phyloP scores from a whole-genome alignment of 2,888 invertebrate genomes.

The Mesorhabditis belari region DNA sequence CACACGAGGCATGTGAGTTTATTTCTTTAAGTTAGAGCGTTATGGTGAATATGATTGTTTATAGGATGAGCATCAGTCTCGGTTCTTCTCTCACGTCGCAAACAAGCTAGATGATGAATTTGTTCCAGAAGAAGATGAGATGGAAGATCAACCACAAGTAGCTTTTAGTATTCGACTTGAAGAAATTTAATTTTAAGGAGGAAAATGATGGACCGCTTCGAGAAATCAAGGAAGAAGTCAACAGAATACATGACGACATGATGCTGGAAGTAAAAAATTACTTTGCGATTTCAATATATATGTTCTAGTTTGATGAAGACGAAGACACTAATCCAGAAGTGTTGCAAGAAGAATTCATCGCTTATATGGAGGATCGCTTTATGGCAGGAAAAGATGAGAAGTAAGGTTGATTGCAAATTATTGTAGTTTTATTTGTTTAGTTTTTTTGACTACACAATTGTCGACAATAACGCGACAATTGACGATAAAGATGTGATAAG shows the following conservation, averaged over 20 bases:
- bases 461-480: constrained; percentile 11
- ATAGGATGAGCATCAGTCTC: constrained; percentile 5
- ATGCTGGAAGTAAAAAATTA: background rate
- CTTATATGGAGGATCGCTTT: constrained; percentile 43
- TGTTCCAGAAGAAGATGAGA: constrained; percentile 17
- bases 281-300: background rate
- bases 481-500: constrained; percentile 22
- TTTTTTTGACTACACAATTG: constrained; percentile 40
- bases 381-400: constrained; percentile 36
- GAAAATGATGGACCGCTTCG: constrained; percentile 18
- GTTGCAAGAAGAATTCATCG: constrained; percentile 35
- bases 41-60: background rate
- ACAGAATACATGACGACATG: background rate
- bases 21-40: too few relatives aligned
- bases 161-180: too few relatives aligned
- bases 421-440: constrained; percentile 4
- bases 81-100: constrained; percentile 16
- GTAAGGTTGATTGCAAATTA: constrained; percentile 4
- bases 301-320: constrained; percentile 11
- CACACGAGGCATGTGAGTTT: too few relatives aligned
- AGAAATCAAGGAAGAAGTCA: constrained; percentile 2
- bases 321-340: constrained; percentile 22
- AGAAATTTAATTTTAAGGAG: constrained; percentile 14
- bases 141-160: constrained; percentile 18
- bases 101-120: constrained; percentile 10